These are phyloP conservation scores for Nyctibius grandis DNA, from an alignment of 2,797 vertebrate species.

Conservation along the genomic window DNA sequence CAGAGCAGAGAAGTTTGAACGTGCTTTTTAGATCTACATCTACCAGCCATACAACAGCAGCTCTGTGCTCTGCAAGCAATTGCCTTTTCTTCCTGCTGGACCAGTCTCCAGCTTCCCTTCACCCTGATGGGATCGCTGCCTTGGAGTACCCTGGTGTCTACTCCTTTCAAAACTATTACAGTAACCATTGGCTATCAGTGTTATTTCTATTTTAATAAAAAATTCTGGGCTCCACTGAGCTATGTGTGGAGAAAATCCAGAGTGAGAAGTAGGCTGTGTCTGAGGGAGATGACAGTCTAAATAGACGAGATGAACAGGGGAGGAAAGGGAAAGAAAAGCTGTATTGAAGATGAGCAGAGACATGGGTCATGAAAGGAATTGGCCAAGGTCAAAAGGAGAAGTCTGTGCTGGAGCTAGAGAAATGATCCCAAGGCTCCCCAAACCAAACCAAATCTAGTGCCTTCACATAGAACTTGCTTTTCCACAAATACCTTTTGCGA, in stretches of 20 bases:
- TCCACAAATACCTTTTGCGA: neutral
- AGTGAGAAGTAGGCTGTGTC: neutral
- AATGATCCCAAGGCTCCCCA: neutral
- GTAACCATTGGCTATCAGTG: neutral
- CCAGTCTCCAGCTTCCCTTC: neutral
- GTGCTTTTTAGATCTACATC: neutral
- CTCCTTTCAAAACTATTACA: neutral
- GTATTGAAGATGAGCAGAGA: neutral
- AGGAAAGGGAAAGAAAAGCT: neutral
- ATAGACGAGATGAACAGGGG: neutral
- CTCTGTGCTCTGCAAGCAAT: neutral
- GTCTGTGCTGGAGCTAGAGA: neutral
- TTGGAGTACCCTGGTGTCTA: rapidly evolving
- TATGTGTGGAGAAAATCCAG: neutral
- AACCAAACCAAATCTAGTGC: neutral
- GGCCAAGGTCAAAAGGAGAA: neutral
- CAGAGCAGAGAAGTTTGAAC: neutral
- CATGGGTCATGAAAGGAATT: neutral
- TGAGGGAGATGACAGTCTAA: neutral
- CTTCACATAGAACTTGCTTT: neutral
- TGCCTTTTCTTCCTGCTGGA: neutral
- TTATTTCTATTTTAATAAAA: neutral
- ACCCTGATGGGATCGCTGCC: neutral
- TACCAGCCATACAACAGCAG: neutral
- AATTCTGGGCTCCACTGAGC: neutral